These are phyloP conservation scores for Drosophila kohkoa DNA, from an alignment of 1,140 invertebrate genomes.

Conservation along the genomic window DNA sequence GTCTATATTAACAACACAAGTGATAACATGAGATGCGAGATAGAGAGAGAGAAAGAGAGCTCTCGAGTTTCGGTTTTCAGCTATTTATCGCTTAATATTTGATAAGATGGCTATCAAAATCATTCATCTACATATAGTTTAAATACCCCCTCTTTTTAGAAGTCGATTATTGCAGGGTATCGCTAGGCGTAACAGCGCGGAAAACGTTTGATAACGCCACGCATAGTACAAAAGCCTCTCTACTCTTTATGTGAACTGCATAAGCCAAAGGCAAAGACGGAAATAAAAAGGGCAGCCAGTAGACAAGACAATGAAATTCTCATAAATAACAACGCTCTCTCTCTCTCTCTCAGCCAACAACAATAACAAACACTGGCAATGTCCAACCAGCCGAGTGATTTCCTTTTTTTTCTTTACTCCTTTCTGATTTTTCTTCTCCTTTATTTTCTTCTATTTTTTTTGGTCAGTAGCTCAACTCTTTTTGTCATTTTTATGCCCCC, in stretches of 20 bases:
- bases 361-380: slow-evolving; percentile 23
- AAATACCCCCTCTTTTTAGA: neutral
- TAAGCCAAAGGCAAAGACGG: slow-evolving; percentile 74
- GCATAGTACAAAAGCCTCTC: slow-evolving; percentile 66
- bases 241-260: slow-evolving; percentile 52
- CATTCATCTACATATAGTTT: neutral
- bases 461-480: slow-evolving; percentile 78
- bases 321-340: slow-evolving; percentile 78
- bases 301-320: slow-evolving; percentile 83
- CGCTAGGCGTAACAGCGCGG: slow-evolving; percentile 71
- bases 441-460: slow-evolving; percentile 40
- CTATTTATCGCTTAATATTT: slow-evolving; percentile 7
- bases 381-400: slow-evolving; percentile 68
- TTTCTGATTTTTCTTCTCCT: slow-evolving; percentile 2
- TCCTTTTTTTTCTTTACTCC: slow-evolving; percentile 25
- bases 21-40: slow-evolving; percentile 37
- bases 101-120: neutral
- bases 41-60: slow-evolving; percentile 4
- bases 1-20: slow-evolving; percentile 44
- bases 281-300: slow-evolving; percentile 76
- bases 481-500: slow-evolving; percentile 72
- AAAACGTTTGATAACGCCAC: slow-evolving; percentile 77
- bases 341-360: slow-evolving; percentile 49
- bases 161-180: slow-evolving; percentile 7
- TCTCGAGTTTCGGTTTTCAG: neutral